Evolutionary conservation across 2,888 invertebrate genomes (phyloP), one percentile per base, ranked within the genome.

Genomic region (Dyspetes luteomarginatus): DNA sequence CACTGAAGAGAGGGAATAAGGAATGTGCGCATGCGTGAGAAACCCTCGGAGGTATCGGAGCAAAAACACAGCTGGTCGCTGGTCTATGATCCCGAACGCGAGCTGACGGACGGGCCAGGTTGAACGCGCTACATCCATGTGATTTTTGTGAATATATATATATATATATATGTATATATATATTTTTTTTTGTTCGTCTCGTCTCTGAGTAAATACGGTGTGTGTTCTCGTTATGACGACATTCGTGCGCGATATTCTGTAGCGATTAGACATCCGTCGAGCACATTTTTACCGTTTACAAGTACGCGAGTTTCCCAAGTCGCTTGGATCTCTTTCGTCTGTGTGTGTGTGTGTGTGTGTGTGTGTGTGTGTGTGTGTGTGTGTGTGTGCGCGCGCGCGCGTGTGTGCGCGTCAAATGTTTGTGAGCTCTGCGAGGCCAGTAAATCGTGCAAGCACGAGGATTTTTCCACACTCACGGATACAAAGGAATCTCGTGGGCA

Each of bases 51-150:
- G 58, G 48, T 50, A 83, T 19, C 24, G 84, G 75, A 83, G 88
- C 87, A 89, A 89, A 89, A 89, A 89, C 89, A 88, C 88, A 88
- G 86, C 86, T 85, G 86, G 89, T 72, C 85, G 86, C 86, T 85
- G 86, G 89, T 72, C 85, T 88, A 87, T 83, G 88, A 88, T 87
- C 86, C 85, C 85, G 55, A 84, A 86, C 83, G 88, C 82, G 86
- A 86, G 45, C 86, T 86, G 87, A 90, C 86, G 87, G 85, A 58
- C 45, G 36, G 28, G 50, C 50, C 52, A 52, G 15, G 48, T 50
- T 17, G 36, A 24, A 22, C 45, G 58, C 45, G 58, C 45, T n/a
- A 43, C 12, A 24, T 72, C 84, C 85, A 85, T 86, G 87, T 86
- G 84, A 86, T 88, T 87, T 84, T 68, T 71, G 85, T 82, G 83